phyloP scores from a whole-genome alignment of 2,888 invertebrate species.

The Caenorhabditis imperialis region DNA sequence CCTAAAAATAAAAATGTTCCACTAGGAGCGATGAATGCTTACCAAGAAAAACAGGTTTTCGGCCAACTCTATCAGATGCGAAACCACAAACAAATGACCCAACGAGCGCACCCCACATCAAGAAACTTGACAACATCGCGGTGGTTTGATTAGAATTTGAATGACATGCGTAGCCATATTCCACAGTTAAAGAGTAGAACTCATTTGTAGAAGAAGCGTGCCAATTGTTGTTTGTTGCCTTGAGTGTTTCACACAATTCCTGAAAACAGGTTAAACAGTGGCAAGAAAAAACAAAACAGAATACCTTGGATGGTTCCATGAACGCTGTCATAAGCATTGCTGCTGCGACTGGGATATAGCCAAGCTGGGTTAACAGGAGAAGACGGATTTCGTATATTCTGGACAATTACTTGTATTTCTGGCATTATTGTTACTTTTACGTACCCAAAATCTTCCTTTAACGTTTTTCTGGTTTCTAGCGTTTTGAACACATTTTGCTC shows the following conservation, averaged over 20 bases:
- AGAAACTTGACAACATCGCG: slow-evolving; percentile 57
- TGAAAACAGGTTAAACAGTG: too few species aligned
- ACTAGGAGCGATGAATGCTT: slow-evolving; percentile 4
- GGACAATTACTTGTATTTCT: slow-evolving; percentile 4
- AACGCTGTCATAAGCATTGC: slow-evolving; percentile 71
- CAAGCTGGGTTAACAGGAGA: slow-evolving; percentile 70
- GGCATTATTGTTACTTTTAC: background rate
- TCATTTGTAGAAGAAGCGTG: slow-evolving; percentile 2
- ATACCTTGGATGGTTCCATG: slow-evolving; percentile 68
- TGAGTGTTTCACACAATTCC: background rate
- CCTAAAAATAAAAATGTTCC: slow-evolving; percentile 50
- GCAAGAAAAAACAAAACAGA: too few species aligned
- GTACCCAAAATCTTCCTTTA: slow-evolving; percentile 52
- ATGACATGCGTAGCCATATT: slow-evolving; percentile 24
- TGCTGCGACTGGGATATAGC: slow-evolving; percentile 72
- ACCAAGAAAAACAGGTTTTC: slow-evolving; percentile 71
- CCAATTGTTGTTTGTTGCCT: background rate
- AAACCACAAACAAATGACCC: slow-evolving; percentile 73
- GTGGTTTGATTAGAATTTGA: slow-evolving; percentile 16
- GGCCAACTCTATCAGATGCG: slow-evolving; percentile 73
- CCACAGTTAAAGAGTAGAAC: slow-evolving; percentile 37
- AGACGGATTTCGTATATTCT: slow-evolving; percentile 63
- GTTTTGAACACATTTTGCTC: slow-evolving; percentile 1
- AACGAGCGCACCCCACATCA: slow-evolving; percentile 73
- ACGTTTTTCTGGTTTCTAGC: slow-evolving; percentile 5